Evolutionary conservation across 2,888 invertebrate species (phyloP), one percentile per base, ranked within the genome.

Genomic region (Drosophila nigricruria): DNA sequence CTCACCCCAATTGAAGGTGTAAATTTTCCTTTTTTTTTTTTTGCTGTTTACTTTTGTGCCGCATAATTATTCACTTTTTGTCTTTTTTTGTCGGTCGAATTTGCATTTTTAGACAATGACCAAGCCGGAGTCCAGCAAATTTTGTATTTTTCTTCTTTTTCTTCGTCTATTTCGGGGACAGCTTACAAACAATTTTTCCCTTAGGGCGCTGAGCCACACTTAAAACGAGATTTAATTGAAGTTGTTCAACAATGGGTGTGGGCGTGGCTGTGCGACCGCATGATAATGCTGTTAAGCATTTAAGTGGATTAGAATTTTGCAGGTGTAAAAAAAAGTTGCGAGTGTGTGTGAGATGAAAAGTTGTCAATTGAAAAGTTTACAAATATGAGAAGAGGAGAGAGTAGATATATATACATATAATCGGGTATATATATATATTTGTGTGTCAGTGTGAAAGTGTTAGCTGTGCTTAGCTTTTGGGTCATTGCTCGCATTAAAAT

Each of bases 261-360:
- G 85, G 79, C 65, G 71, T 67, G 71, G 70, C 42, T 54, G 61
- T 66, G 70, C 36, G 59, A 77, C 79, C 79, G 77, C 85, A 79
- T 78, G 78, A 83, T 89, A 89, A 85, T 85, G 74, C 77, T 76
- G 85, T 86, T 88, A 89, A 86, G 80, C 85, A 84, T 88, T 87
- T 89, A 88, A 86, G 88, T 88, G 78, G 85, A 88, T 86, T 88
- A 84, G 82, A 76, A 79, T 79, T 77, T 79, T 70, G 66, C 65
- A 88, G 84, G 86, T 85, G 82, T 53, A 42, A 59, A 66, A 73
- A 66, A 66, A 36, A 62, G 47, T 50, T 25, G 18, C 50, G 27
- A 45, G 64, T 60, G 63, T 49, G 25, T 20, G 36, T 40, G 63
- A 63, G 65, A 78, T 58, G 70, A 73, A 89, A 84, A 88, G 81